A percentile compares a stretch with the other conserved stretches of the same genome.
phyloP scores from a whole-genome alignment of 1,140 invertebrate genomes.

The Ladona fulva region DNA sequence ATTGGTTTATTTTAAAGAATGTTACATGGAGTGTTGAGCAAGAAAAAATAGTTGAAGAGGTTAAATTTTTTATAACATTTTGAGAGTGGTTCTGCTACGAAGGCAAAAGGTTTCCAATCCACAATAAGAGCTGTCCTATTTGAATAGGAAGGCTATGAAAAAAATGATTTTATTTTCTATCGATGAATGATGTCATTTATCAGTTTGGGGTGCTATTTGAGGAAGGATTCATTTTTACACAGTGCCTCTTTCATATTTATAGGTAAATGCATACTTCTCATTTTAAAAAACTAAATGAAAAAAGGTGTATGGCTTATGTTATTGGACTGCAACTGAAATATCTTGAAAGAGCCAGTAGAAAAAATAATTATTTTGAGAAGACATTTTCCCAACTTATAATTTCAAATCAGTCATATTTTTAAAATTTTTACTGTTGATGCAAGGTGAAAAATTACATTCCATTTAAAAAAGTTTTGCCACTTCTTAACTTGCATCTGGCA shows the following conservation, averaged over 20 bases:
- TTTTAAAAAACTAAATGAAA: background rate
- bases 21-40: background rate
- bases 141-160: background rate
- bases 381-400: background rate
- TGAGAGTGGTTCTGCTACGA: background rate
- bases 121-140: background rate
- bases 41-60: conserved; percentile 5
- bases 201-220: background rate
- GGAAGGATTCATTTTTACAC: background rate
- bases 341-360: conserved; percentile 5
- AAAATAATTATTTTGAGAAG: conserved; percentile 3
- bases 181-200: conserved; percentile 7
- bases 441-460: background rate
- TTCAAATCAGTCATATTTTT: background rate
- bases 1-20: conserved; percentile 9
- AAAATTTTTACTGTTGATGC: background rate
- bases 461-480: background rate
- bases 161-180: conserved; percentile 11
- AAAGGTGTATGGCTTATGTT: background rate
- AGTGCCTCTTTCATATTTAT: background rate
- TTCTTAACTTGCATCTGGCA: background rate
- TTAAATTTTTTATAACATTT: conserved; percentile 11
- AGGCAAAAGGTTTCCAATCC: background rate
- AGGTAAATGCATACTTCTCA: conserved; percentile 4
- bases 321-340: background rate